A percentile compares a stretch with the other conserved stretches of the same genome.
Evolutionary conservation across 1,140 invertebrate species (phyloP).

Genomic region (Lethocerus indicus): DNA sequence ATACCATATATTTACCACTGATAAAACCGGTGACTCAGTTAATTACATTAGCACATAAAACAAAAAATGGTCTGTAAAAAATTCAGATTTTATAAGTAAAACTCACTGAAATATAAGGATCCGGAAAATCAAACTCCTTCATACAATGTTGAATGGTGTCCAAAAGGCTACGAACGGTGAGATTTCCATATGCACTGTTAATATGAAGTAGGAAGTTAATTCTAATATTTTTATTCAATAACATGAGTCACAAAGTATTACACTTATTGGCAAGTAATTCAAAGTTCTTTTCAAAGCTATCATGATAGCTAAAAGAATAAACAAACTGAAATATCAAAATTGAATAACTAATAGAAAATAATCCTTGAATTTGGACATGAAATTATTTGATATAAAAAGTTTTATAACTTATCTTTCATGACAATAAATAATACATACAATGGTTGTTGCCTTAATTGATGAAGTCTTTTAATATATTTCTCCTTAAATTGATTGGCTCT

Average conservation of each 20-base stretch:
- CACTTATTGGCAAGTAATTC: too few species aligned
- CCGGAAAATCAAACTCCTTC: conserved; percentile 79
- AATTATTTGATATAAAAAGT: not conserved
- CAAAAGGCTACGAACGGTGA: conserved; percentile 74
- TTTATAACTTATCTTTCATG: not conserved
- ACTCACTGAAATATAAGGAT: conserved; percentile 52
- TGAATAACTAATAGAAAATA: too few species aligned
- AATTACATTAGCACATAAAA: not conserved
- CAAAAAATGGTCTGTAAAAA: not conserved
- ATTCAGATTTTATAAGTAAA: not conserved
- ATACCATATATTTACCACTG: too few species aligned
- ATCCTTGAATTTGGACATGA: too few species aligned
- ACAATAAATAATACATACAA: conserved; percentile 40
- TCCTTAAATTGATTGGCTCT: conserved; percentile 67
- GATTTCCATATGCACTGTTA: conserved; percentile 64
- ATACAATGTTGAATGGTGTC: conserved; percentile 86
- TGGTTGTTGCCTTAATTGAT: conserved; percentile 59
- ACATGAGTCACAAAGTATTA: too few species aligned
- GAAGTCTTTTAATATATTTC: conserved; percentile 64
- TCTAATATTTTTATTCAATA: too few species aligned
- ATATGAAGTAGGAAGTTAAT: conserved; percentile 15
- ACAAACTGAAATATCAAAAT: too few species aligned
- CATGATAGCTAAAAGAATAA: too few species aligned
- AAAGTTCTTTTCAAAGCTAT: too few species aligned
- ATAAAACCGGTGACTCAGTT: not conserved